A percentile compares a stretch with the other conserved stretches of the same genome.
Conservation (phyloP, 2,797 vertebrate species). For the Platyrinchus mystaceus region DNA sequence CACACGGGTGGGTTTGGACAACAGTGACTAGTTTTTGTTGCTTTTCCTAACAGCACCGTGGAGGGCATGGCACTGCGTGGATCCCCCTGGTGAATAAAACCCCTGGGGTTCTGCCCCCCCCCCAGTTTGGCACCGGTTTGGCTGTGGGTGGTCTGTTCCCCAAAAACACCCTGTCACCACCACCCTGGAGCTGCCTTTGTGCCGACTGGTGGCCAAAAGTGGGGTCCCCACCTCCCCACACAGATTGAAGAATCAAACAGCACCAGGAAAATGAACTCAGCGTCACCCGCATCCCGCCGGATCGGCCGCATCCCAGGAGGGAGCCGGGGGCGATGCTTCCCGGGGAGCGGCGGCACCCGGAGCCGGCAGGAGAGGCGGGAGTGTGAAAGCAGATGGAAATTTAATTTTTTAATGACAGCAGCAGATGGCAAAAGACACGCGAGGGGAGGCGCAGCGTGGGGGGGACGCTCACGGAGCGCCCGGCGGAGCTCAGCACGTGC, state of each 20-base stretch:
- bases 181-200: accelerated
- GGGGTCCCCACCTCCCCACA: accelerated
- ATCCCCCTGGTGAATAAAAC: not conserved
- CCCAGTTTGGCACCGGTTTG: not conserved
- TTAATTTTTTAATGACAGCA: conserved; percentile 77
- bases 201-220: accelerated
- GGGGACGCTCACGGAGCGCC: conserved; percentile 46
- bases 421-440: conserved; percentile 80
- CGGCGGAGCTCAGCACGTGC: not conserved
- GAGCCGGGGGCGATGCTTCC: not conserved
- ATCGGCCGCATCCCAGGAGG: not conserved
- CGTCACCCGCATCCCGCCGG: not conserved
- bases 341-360: not conserved
- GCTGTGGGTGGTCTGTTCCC: not conserved
- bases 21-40: not conserved
- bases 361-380: conserved; percentile 26
- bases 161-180: accelerated
- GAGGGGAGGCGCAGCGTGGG: conserved; percentile 64
- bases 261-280: not conserved
- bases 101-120: accelerated
- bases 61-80: not conserved
- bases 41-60: not conserved
- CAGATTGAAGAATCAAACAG: accelerated
- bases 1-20: not conserved
- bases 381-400: conserved; percentile 78